A percentile compares a stretch with the other conserved stretches of the same genome.
Conservation (phyloP, 2,888 invertebrate genomes). For the Drosophila suboccidentalis region DNA sequence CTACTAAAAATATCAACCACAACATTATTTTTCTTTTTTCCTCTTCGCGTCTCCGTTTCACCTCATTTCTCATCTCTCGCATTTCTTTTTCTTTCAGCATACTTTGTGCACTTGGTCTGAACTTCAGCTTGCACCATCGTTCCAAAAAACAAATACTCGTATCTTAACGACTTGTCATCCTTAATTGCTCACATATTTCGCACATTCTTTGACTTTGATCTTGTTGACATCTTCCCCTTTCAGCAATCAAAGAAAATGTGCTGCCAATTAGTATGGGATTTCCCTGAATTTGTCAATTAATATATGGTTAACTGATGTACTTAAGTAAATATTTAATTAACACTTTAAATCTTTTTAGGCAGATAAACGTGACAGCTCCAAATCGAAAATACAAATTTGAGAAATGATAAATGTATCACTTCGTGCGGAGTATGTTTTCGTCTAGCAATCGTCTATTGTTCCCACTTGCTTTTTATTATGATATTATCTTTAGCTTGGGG, state of each 20-base stretch:
- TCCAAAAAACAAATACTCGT: conserved; percentile 22
- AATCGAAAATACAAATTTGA: background rate
- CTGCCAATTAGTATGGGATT: conserved; percentile 7
- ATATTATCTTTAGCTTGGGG: conserved; percentile 2
- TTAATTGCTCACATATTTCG: conserved; percentile 53
- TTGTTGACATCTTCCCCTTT: conserved; percentile 2
- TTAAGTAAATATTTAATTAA: background rate
- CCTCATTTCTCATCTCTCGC: conserved; percentile 20
- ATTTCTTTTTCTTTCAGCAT: conserved; percentile 23
- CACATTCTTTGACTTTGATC: conserved; percentile 48
- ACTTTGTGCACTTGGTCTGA: conserved; percentile 32
- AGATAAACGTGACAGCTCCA: no score
- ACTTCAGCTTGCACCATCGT: conserved; percentile 3
- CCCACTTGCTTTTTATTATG: background rate
- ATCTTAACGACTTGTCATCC: conserved; percentile 26
- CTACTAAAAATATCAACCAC: conserved; percentile 65
- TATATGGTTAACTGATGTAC: background rate
- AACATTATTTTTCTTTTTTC: conserved; percentile 26
- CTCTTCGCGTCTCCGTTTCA: conserved; percentile 12
- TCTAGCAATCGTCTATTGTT: background rate
- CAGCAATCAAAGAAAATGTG: background rate
- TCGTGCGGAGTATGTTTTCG: background rate
- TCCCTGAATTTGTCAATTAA: conserved; percentile 5
- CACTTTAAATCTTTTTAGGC: background rate
- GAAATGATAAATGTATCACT: background rate